A percentile compares a stretch with the other conserved stretches of the same genome.
These are phyloP conservation scores for Lanistes nyassanus DNA, from an alignment of 1,140 invertebrate species.

Conservation along the genomic window DNA sequence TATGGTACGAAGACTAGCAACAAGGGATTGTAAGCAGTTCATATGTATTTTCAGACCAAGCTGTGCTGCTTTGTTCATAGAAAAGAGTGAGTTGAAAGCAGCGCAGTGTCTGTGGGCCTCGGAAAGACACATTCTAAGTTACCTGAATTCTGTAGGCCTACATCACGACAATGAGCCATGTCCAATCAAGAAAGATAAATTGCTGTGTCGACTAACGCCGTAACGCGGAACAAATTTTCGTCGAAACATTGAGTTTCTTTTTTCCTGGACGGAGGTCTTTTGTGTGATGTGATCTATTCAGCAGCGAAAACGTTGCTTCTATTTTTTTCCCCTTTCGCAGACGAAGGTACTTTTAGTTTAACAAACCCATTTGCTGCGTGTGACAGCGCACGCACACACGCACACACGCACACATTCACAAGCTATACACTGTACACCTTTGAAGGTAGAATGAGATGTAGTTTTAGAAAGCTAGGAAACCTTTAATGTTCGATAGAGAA, in stretches of 20 bases:
- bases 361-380: neutral
- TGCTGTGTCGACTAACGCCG: neutral
- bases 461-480: too few relatives aligned
- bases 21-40: neutral
- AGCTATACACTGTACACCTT: neutral
- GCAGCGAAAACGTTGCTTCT: neutral
- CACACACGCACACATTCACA: constrained; percentile 8
- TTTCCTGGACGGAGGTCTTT: too few relatives aligned
- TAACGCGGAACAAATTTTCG: neutral
- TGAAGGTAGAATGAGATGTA: neutral
- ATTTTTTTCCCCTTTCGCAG: neutral
- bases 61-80: too few relatives aligned
- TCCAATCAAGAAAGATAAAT: neutral
- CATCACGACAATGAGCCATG: too few relatives aligned
- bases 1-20: neutral
- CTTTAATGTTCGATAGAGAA: too few relatives aligned
- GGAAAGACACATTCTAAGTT: too few relatives aligned
- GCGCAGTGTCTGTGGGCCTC: too few relatives aligned
- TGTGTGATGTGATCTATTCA: too few relatives aligned
- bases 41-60: neutral
- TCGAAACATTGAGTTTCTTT: neutral
- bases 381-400: constrained; percentile 1
- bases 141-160: too few relatives aligned
- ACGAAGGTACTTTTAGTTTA: neutral
- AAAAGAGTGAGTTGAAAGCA: too few relatives aligned